Evolutionary conservation across 2,797 vertebrate species (phyloP).

Genomic region (Orientallactaga sibirica): DNA sequence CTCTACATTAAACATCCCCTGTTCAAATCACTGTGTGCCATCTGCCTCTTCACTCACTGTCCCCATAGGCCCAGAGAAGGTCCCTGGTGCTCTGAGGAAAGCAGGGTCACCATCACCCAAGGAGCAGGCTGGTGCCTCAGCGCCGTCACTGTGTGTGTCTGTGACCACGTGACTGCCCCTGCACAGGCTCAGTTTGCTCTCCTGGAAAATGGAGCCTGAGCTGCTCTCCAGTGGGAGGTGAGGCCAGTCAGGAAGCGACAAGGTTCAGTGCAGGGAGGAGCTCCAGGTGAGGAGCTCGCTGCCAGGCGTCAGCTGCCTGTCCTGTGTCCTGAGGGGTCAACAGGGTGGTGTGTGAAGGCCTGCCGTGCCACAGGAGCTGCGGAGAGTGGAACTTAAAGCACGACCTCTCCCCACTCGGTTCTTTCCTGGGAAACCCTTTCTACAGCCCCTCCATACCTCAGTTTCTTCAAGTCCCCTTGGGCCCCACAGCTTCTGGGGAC

Average conservation of each 20-base stretch:
- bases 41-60: too few species aligned
- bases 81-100: too few species aligned
- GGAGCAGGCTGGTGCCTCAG: too few species aligned
- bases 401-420: not conserved
- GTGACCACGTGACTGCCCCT: not conserved
- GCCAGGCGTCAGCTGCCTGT: accelerated
- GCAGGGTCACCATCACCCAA: too few species aligned
- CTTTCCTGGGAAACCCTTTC: not conserved
- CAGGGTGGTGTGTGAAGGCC: not conserved
- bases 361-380: not conserved
- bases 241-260: too few species aligned
- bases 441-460: not conserved
- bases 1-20: too few species aligned
- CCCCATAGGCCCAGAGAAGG: too few species aligned
- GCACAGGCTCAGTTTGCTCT: not conserved
- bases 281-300: not conserved
- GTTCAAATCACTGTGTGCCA: too few species aligned
- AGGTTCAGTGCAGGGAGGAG: not conserved
- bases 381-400: not conserved
- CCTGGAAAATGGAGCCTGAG: not conserved
- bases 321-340: not conserved
- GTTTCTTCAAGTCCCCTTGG: not conserved
- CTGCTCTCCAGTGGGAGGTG: too few species aligned
- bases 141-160: too few species aligned
- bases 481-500: not conserved